These are phyloP conservation scores for Thymelicus sylvestris DNA, from an alignment of 2,888 invertebrate genomes.

Conservation along the genomic window DNA sequence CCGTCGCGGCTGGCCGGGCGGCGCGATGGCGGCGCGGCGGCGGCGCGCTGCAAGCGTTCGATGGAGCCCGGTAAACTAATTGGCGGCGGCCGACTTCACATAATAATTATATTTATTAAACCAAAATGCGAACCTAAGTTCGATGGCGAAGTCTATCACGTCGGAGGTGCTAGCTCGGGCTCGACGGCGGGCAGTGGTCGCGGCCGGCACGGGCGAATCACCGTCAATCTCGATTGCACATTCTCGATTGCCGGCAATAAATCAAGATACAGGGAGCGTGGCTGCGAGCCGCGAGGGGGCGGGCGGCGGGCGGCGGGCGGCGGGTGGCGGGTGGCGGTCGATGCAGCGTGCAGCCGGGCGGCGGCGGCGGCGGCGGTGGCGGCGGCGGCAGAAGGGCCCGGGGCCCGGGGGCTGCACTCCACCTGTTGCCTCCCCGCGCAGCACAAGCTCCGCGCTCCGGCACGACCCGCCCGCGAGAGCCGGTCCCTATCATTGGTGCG, in stretches of 20 bases:
- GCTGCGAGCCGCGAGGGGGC: conserved; percentile 6
- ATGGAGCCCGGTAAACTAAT: no score
- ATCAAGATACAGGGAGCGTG: conserved; percentile 9
- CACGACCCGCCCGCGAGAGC: no score
- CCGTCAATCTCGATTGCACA: no score
- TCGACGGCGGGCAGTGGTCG: no score
- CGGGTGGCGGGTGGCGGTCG: conserved; percentile 18
- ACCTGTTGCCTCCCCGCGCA: conserved; percentile 20
- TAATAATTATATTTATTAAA: no score
- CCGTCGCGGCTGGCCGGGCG: no score
- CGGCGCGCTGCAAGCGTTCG: no score
- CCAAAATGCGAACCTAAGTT: not conserved
- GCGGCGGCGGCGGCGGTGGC: not conserved
- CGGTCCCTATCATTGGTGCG: no score
- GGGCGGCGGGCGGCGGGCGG: not conserved
- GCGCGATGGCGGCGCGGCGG: no score
- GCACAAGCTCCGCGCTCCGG: no score
- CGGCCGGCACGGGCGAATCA: no score
- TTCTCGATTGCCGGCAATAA: not conserved
- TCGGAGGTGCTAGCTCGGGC: not conserved
- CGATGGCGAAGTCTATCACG: not conserved
- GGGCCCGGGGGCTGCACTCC: conserved; percentile 6
- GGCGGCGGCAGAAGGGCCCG: not conserved
- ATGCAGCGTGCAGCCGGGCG: conserved; percentile 15
- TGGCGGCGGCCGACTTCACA: no score